phyloP scores from a whole-genome alignment of 2,888 invertebrate species.

The Plagiodera versicolora region DNA sequence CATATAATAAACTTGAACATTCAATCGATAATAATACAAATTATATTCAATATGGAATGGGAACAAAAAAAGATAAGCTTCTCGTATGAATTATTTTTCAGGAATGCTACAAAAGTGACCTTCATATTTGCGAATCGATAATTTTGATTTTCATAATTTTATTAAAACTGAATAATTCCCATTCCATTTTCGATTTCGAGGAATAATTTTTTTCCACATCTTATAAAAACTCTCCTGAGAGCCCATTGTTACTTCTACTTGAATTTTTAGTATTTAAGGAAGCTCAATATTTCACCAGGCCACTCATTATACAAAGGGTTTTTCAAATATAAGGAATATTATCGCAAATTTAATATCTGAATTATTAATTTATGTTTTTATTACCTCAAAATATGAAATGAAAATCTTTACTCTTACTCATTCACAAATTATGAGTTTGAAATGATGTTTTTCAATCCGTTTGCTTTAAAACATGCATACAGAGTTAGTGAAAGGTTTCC shows the following conservation, averaged over 20 bases:
- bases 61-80: too few relatives aligned
- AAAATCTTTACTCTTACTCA: too few relatives aligned
- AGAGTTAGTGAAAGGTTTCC: too few relatives aligned
- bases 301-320: neutral
- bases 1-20: neutral
- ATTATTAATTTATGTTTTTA: too few relatives aligned
- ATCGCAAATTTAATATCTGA: too few relatives aligned
- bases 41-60: neutral
- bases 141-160: too few relatives aligned
- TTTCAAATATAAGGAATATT: too few relatives aligned
- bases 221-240: neutral
- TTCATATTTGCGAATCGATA: constrained; percentile 1
- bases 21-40: neutral
- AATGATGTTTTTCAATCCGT: too few relatives aligned
- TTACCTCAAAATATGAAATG: too few relatives aligned
- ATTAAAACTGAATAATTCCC: neutral
- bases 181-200: neutral
- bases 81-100: too few relatives aligned
- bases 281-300: constrained; percentile 8
- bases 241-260: constrained; percentile 9
- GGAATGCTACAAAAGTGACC: neutral
- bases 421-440: too few relatives aligned
- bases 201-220: neutral
- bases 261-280: constrained; percentile 9
- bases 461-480: too few relatives aligned